Evolutionary conservation across 2,113 vertebrate genomes (phyloP), one percentile per base, ranked within the genome.

Genomic region (Puffinus mauretanicus): DNA sequence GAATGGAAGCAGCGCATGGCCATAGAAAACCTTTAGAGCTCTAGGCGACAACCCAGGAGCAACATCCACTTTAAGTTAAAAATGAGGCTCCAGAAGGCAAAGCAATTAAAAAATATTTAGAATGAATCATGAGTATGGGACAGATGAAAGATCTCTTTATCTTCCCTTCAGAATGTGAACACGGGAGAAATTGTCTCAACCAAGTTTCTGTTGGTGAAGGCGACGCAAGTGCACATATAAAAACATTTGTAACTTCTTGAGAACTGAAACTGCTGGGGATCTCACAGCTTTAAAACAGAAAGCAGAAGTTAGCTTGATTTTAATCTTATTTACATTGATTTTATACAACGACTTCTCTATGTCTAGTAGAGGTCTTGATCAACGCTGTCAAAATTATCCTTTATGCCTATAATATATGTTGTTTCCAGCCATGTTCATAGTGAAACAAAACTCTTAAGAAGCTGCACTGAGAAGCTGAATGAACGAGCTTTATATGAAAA

Each of bases 271-370:
- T 58, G 9, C 14, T 47, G 71, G 55, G 75, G n/a, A 55, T 82
- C 55, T 92, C 60, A 36, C 20, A 58, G 29, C 47, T 80, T 70
- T 81, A 29, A 90, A 96, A 81, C 42, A 94, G 82, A 91, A 96
- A 94, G 93, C 87, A 97, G 94, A 96, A 96, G 79, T 86, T 51
- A 62, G 13, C 44, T 58, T 81, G 26, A 93, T 88, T 94, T 94
- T 67, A 65, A 88, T 71, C 42, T 86, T 60, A 95, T 96, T 96
- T 97, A 64, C 86, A 92, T 90, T 64, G 38, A 38, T 83, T 86
- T 78, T 88, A 82, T 84, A 92, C 82, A 87, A 36, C 27, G 86
- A 73, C 20, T 94, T 58, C 11, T 95, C n/a, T 66, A 3, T 38
- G 42, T 93, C 71, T 93, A 81, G 67, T 72, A 58, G 29, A 42